Evolutionary conservation across 2,113 vertebrate genomes (phyloP).

Genomic region (Tympanuchus pallidicinctus): DNA sequence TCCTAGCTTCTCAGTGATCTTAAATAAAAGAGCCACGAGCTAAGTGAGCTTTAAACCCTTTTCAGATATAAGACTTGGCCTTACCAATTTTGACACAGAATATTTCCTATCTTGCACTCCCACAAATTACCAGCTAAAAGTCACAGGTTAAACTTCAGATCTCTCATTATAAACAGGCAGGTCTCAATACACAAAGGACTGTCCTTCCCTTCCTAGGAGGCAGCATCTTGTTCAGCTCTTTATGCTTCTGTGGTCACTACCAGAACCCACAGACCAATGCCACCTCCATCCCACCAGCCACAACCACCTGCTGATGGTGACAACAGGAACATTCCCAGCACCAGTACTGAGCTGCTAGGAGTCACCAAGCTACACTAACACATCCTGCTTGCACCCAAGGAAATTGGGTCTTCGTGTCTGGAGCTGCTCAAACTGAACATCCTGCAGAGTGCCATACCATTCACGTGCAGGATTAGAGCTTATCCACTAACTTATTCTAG

Average conservation of each 20-base stretch:
- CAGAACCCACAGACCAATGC: accelerated
- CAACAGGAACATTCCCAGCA: accelerated
- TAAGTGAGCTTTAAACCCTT: neutral
- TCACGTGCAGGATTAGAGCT: neutral
- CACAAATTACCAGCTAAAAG: neutral
- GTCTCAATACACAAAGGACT: neutral
- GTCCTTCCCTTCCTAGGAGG: neutral
- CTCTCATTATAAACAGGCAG: neutral
- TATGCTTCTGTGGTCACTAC: accelerated
- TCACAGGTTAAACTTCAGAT: neutral
- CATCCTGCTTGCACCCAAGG: accelerated
- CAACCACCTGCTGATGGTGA: accelerated
- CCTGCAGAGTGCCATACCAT: neutral
- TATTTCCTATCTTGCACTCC: neutral
- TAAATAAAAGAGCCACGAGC: neutral
- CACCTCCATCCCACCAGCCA: neutral
- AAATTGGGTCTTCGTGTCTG: neutral
- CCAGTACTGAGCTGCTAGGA: neutral
- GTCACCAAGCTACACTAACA: accelerated
- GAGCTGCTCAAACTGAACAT: neutral
- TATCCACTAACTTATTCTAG: neutral
- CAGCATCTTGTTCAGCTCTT: neutral
- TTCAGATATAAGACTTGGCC: neutral
- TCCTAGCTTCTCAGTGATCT: neutral
- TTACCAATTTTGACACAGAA: constrained; percentile 1